These are phyloP conservation scores for Dendrolimus punctatus DNA, from an alignment of 1,140 invertebrate genomes.

Conservation along the genomic window DNA sequence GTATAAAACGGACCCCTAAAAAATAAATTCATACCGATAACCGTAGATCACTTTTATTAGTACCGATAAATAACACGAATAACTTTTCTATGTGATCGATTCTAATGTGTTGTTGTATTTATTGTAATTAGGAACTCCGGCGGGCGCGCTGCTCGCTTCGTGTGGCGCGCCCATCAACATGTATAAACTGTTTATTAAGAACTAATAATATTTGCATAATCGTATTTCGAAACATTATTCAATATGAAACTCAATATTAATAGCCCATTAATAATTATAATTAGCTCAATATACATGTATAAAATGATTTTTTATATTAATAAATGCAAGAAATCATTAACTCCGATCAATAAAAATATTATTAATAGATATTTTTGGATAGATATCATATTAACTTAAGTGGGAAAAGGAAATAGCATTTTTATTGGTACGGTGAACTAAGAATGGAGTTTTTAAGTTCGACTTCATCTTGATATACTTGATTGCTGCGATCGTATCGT, in stretches of 20 bases:
- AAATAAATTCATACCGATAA: constrained; percentile 30
- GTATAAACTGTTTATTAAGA: constrained; percentile 63
- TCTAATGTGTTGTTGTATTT: constrained; percentile 60
- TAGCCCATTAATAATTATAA: constrained; percentile 51
- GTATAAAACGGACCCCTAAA: constrained; percentile 2
- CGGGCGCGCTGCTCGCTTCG: constrained; percentile 14
- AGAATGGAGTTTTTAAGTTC: constrained; percentile 15
- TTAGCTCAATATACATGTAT: constrained; percentile 46
- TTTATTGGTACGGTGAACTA: constrained; percentile 25
- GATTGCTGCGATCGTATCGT: constrained; percentile 8
- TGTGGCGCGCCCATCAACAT: constrained; percentile 49
- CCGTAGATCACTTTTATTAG: constrained; percentile 67
- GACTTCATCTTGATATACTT: constrained; percentile 10
- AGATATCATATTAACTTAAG: constrained; percentile 27
- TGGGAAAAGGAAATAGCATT: constrained; percentile 22
- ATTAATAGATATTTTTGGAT: constrained; percentile 35
- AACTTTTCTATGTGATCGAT: constrained; percentile 63
- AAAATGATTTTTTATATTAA: constrained; percentile 38
- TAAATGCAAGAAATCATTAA: constrained; percentile 42
- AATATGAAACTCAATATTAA: constrained; percentile 62
- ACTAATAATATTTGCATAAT: constrained; percentile 69
- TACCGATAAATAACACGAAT: constrained; percentile 56
- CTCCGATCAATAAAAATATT: constrained; percentile 39
- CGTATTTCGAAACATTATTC: constrained; percentile 45
- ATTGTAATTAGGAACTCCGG: constrained; percentile 49